Conservation (phyloP, 2,888 invertebrate genomes). For the Cataglyphis albicans region DNA sequence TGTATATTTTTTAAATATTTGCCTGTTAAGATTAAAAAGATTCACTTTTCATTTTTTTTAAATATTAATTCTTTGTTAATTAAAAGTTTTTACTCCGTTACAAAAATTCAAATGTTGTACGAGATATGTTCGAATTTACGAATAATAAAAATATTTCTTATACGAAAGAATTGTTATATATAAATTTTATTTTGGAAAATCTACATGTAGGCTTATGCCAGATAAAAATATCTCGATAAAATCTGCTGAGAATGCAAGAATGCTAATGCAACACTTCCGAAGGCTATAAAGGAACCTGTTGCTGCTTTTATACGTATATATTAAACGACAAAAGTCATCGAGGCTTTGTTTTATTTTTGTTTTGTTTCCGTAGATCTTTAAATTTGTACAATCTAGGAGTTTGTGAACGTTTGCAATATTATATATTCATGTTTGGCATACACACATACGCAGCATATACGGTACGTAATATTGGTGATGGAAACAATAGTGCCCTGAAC, state of each 20-base stretch:
- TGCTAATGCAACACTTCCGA: conserved; percentile 19
- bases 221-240: conserved; percentile 26
- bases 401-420: conserved; percentile 10
- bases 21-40: too few relatives aligned
- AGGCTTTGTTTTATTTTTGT: neutral
- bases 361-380: neutral
- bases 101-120: neutral
- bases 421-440: conserved; percentile 18
- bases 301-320: conserved; percentile 22
- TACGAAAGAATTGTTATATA: neutral
- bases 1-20: too few relatives aligned
- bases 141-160: neutral
- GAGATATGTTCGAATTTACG: neutral
- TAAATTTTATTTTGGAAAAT: neutral
- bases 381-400: neutral
- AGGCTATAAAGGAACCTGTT: conserved; percentile 39
- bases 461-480: neutral
- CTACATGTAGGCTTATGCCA: neutral
- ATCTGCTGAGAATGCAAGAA: conserved; percentile 15
- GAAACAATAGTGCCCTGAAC: neutral
- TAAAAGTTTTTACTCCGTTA: neutral
- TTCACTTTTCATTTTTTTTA: neutral
- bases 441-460: neutral
- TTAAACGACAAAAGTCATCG: conserved; percentile 35
- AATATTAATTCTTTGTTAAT: neutral